Evolutionary conservation across 2,797 vertebrate genomes (phyloP).

Genomic region (Spinibarbus caldwelli): DNA sequence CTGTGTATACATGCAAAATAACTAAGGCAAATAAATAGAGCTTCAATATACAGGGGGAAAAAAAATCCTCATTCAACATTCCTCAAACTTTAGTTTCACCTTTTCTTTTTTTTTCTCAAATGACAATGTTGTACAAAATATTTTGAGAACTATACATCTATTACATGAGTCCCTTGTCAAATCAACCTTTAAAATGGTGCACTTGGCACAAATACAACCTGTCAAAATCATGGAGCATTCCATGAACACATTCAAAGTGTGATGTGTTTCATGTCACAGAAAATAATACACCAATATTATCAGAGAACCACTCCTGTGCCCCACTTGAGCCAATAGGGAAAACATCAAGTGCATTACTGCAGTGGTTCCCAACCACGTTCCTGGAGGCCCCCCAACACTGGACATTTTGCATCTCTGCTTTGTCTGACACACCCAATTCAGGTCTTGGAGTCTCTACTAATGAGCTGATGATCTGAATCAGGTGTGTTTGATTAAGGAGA

Average conservation of each 20-base stretch:
- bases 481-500: too few species aligned
- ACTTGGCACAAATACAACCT: slow-evolving; percentile 73
- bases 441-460: too few species aligned
- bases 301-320: slow-evolving; percentile 67
- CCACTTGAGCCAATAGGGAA: slow-evolving; percentile 66
- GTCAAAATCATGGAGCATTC: slow-evolving; percentile 71
- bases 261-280: slow-evolving; percentile 61
- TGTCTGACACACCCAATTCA: too few species aligned
- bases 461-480: too few species aligned
- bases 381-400: too few species aligned
- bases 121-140: slow-evolving; percentile 83
- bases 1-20: slow-evolving; percentile 88
- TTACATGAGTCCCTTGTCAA: slow-evolving; percentile 69
- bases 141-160: slow-evolving; percentile 80
- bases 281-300: slow-evolving; percentile 57
- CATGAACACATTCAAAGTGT: slow-evolving; percentile 64
- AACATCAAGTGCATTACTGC: slow-evolving; percentile 65
- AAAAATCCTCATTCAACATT: slow-evolving; percentile 72
- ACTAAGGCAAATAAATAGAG: slow-evolving; percentile 95
- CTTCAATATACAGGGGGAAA: too few species aligned
- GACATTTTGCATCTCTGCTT: too few species aligned
- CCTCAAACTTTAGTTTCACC: slow-evolving; percentile 73
- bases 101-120: slow-evolving; percentile 66
- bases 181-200: slow-evolving; percentile 75
- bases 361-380: too few species aligned